These are phyloP conservation scores for Homalodisca vitripennis DNA, from an alignment of 1,140 invertebrate genomes.

Conservation along the genomic window DNA sequence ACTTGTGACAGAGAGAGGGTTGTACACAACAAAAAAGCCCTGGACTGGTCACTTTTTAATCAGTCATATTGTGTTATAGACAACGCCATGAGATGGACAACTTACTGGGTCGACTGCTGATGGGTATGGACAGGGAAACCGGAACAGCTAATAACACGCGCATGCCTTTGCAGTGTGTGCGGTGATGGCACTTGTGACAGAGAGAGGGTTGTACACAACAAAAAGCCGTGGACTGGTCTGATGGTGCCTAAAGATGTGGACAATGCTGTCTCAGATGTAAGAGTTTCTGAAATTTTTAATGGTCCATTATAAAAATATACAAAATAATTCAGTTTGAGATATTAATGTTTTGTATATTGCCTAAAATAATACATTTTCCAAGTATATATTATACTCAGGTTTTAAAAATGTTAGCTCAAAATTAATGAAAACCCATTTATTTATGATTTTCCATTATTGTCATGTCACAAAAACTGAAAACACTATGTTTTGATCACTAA, in stretches of 20 bases:
- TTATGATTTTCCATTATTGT: not conserved
- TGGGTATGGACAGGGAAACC: not conserved
- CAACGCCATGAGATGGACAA: constrained; percentile 26
- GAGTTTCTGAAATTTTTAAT: constrained; percentile 32
- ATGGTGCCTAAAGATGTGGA: constrained; percentile 63
- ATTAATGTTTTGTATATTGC: not conserved
- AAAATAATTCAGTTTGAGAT: constrained; percentile 31
- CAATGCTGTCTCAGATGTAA: constrained; percentile 66
- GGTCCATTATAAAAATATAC: not conserved
- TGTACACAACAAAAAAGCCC: constrained; percentile 52
- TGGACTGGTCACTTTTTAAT: constrained; percentile 54
- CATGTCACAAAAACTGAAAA: not conserved
- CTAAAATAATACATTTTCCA: too few relatives aligned
- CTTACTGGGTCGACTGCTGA: constrained; percentile 6
- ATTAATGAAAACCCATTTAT: not conserved
- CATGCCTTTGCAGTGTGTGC: constrained; percentile 36
- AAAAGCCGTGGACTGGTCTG: constrained; percentile 64
- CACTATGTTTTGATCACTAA: too few relatives aligned
- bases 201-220: constrained; percentile 50
- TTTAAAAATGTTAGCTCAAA: not conserved
- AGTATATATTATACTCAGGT: not conserved
- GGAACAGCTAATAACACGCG: not conserved
- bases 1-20: constrained; percentile 55
- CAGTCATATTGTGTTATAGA: constrained; percentile 5
- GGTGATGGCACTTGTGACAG: constrained; percentile 49